Evolutionary conservation across 2,888 invertebrate species (phyloP).

Genomic region (Lingula anatina): DNA sequence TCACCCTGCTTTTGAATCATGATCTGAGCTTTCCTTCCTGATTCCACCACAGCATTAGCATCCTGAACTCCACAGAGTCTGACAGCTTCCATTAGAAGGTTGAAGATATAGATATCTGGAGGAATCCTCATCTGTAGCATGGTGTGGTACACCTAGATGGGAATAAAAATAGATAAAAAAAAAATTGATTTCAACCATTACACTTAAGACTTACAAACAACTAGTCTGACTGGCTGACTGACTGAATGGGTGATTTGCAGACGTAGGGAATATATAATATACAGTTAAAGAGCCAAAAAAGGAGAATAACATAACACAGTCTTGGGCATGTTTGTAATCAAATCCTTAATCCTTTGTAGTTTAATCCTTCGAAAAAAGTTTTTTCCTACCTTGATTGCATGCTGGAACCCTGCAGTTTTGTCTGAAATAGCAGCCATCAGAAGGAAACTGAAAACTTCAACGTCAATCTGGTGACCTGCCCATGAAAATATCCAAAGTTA

Average conservation of each 20-base stretch:
- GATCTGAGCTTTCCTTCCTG: constrained; percentile 44
- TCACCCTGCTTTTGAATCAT: too few relatives aligned
- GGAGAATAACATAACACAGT: too few relatives aligned
- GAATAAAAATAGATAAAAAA: too few relatives aligned
- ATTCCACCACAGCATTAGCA: constrained; percentile 5
- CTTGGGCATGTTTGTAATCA: too few relatives aligned
- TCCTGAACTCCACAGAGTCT: constrained; percentile 69
- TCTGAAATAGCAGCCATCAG: constrained; percentile 80
- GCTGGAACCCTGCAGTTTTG: constrained; percentile 71
- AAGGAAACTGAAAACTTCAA: constrained; percentile 72
- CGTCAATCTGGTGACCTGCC: constrained; percentile 47
- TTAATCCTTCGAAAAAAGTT: too few relatives aligned
- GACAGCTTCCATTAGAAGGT: constrained; percentile 72
- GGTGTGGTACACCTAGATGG: constrained; percentile 70
- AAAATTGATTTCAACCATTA: neutral
- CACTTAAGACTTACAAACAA: too few relatives aligned
- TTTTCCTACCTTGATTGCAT: constrained; percentile 64
- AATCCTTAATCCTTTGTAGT: too few relatives aligned
- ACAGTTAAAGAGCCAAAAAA: too few relatives aligned
- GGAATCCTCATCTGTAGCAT: constrained; percentile 64
- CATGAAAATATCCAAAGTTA: too few relatives aligned
- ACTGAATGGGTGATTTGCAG: too few relatives aligned
- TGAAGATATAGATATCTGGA: constrained; percentile 72
- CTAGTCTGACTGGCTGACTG: too few relatives aligned
- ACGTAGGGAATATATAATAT: too few relatives aligned